Base-by-base conservation (phyloP, 2,113 vertebrate species). In the Grammomys dolichurus region DNA sequence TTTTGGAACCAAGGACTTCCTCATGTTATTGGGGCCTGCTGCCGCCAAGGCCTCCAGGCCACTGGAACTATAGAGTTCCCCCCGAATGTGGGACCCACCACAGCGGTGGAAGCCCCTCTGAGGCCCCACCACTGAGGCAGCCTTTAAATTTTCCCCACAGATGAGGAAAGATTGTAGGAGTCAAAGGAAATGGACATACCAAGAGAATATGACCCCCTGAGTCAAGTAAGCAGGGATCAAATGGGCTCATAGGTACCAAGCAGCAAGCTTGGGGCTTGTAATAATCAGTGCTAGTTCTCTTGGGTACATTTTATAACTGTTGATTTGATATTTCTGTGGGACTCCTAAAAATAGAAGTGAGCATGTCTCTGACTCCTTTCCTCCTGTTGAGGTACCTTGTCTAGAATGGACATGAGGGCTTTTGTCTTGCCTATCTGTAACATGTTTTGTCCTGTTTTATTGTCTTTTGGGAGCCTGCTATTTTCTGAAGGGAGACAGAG, bases 401-500 rank as follows among this genome's bases (percentile, higher is more conserved):
- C 54, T 20, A 60, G 6, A 16, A 3, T 26, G 6, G 6, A 7
- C 2, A 40, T 8, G 11, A 26, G 22, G 12, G 1, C 0, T 40
- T 14, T 82, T 58, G 24, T 0, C 3, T 26, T 82, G 5, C 14
- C n/a, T 40, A 28, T 28, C 1, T 40, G 12, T 16, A 16, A 40
- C 75, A 60, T 60, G 54, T 0, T 82, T 26, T 82, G 54, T 12
- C 36, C 19, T 82, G 54, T 82, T 82, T 40, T 36, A 7, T 8
- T 20, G 51, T 36, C 16, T 80, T 4, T 20, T 80, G 33, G 31
- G 12, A 14, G 12, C 5, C 54, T 40, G 5, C 0, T 26, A 22
- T 58, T 82, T 82, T n/a, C 54, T 82, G 36, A 40, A 9, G 33
- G 3, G 12, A 60, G 40, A 8, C 1, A 26, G 56, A 40, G 51